These are phyloP conservation scores for Morpho achilles DNA, from an alignment of 2,888 invertebrate species.

Conservation along the genomic window DNA sequence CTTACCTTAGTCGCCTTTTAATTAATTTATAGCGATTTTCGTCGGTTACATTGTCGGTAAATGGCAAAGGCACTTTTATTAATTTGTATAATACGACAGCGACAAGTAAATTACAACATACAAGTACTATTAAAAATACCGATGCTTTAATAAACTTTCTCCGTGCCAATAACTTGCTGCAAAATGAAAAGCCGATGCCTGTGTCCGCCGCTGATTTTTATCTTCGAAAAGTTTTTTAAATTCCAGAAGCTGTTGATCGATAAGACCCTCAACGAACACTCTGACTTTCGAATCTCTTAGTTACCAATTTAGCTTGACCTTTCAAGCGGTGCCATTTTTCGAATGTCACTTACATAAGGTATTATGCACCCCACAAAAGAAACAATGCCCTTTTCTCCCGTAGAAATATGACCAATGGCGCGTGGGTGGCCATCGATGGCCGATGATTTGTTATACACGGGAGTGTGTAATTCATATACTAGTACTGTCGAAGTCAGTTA, in stretches of 20 bases:
- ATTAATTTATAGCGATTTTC: too few species aligned
- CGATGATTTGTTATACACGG: slow-evolving; percentile 28
- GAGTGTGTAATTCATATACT: slow-evolving; percentile 39
- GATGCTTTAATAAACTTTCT: slow-evolving; percentile 4
- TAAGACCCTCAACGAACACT: slow-evolving; percentile 6
- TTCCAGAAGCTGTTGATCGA: not conserved
- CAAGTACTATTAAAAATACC: too few species aligned
- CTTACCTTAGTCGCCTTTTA: too few species aligned
- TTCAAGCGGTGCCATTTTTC: slow-evolving; percentile 35
- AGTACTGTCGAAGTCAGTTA: slow-evolving; percentile 17
- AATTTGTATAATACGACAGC: too few species aligned
- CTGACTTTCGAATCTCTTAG: slow-evolving; percentile 1
- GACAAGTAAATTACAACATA: too few species aligned
- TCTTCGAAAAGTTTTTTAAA: not conserved
- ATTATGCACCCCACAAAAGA: slow-evolving; percentile 40
- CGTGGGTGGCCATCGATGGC: slow-evolving; percentile 56
- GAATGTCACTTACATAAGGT: slow-evolving; percentile 46
- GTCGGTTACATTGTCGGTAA: too few species aligned
- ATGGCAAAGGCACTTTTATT: too few species aligned
- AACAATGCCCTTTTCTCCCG: slow-evolving; percentile 52
- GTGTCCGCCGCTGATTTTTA: slow-evolving; percentile 5
- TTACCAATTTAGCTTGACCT: slow-evolving; percentile 20
- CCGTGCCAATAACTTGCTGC: slow-evolving; percentile 10
- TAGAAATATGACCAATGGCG: slow-evolving; percentile 42
- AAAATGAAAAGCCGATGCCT: slow-evolving; percentile 1